These are phyloP conservation scores for Geodia barretti DNA, from an alignment of 37 sponge, comb jelly and placozoan genomes.

Conservation along the genomic window DNA sequence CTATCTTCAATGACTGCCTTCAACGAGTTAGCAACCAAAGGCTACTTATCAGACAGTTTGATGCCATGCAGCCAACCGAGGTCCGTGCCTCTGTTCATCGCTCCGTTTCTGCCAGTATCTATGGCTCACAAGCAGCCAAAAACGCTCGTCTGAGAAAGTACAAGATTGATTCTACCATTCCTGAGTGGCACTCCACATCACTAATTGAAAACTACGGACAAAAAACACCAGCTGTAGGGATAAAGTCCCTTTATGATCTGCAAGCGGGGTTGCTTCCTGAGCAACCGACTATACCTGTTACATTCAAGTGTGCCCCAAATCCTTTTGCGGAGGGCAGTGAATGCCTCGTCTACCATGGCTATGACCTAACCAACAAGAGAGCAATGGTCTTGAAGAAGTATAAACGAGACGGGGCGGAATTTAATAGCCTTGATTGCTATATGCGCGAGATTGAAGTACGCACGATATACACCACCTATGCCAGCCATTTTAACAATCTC, in stretches of 20 bases:
- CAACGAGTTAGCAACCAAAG: constrained; percentile 38
- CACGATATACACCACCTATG: constrained; percentile 45
- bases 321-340: constrained; percentile 68
- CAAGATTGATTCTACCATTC: constrained; percentile 24
- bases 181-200: constrained; percentile 32
- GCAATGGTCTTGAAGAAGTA: constrained; percentile 54
- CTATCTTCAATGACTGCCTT: constrained; percentile 65
- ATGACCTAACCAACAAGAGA: constrained; percentile 34
- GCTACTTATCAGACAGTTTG: constrained; percentile 63
- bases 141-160: constrained; percentile 2
- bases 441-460: constrained; percentile 45
- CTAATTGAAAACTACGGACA: constrained; percentile 23
- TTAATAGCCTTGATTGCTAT: constrained; percentile 47
- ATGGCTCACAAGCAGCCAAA: constrained; percentile 25
- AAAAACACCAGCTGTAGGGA: constrained; percentile 44
- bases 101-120: constrained; percentile 52
- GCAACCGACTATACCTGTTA: constrained; percentile 32
- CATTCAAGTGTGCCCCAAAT: constrained; percentile 50
- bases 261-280: constrained; percentile 37
- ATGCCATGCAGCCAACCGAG: constrained; percentile 49
- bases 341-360: constrained; percentile 51
- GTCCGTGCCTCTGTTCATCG: constrained; percentile 48
- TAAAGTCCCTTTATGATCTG: constrained; percentile 18
- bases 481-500: constrained; percentile 53
- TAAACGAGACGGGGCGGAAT: constrained; percentile 9